Percentiles rank a stretch among this genome's conserved stretches.
phyloP scores from a whole-genome alignment of 2,113 vertebrate species.

The Cnemophilus loriae region DNA sequence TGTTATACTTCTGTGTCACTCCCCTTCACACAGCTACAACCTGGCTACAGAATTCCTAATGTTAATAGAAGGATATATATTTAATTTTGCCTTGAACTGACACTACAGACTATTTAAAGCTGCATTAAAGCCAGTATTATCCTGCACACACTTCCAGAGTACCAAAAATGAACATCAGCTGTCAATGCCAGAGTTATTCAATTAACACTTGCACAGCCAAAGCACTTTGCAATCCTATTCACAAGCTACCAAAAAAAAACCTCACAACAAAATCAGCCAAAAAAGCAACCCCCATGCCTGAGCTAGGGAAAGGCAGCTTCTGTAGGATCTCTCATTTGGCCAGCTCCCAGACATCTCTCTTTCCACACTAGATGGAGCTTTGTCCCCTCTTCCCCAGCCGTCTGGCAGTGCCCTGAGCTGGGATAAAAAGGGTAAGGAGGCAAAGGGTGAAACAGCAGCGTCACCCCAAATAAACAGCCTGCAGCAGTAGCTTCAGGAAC shows the following conservation, averaged over 20 bases:
- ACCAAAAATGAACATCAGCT: not conserved
- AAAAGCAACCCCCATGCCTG: not conserved
- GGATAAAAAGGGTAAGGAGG: not conserved
- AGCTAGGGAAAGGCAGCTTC: not conserved
- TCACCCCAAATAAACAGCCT: not conserved
- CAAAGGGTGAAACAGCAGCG: not conserved
- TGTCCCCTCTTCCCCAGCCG: not conserved
- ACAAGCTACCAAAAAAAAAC: not conserved
- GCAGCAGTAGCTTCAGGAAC: not conserved
- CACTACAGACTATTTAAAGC: not conserved
- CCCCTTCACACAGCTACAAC: not conserved
- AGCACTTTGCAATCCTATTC: not conserved
- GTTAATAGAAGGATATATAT: not conserved
- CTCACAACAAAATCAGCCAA: not conserved
- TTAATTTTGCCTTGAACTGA: not conserved
- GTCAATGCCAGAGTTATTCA: not conserved
- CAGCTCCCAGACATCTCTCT: not conserved
- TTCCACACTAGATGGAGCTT: slow-evolving; percentile 71
- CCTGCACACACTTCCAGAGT: not conserved
- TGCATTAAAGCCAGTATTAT: not conserved
- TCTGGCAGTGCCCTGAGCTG: not conserved
- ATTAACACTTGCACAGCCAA: not conserved
- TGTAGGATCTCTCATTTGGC: not conserved
- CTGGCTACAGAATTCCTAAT: not conserved
- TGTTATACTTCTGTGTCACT: not conserved